Conservation (phyloP, 2,797 vertebrate genomes). For the Vultur gryphus region DNA sequence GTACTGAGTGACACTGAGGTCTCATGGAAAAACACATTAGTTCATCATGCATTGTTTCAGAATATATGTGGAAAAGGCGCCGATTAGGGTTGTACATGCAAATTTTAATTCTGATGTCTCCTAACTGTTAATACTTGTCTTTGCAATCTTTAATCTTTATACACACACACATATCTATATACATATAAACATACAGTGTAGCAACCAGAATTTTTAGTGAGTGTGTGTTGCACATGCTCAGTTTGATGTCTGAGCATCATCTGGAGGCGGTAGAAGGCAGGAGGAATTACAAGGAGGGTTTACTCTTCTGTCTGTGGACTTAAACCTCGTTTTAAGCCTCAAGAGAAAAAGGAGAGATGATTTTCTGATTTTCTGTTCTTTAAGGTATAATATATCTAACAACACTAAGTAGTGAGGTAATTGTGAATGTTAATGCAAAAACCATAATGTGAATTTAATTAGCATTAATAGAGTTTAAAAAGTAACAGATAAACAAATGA, state of each 20-base stretch:
- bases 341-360: background rate
- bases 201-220: background rate
- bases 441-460: background rate
- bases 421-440: background rate
- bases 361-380: background rate
- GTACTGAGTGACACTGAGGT: background rate
- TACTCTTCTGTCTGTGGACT: background rate
- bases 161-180: too few species aligned
- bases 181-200: fast-evolving
- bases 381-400: background rate
- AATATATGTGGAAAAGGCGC: background rate
- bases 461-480: background rate
- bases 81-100: fast-evolving
- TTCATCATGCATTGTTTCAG: background rate
- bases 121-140: background rate
- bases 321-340: background rate
- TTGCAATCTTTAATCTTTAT: background rate
- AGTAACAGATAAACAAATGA: background rate
- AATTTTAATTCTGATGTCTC: background rate
- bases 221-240: background rate
- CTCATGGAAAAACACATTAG: background rate
- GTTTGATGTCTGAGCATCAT: background rate
- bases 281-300: background rate
- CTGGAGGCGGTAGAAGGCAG: background rate
- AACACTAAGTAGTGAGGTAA: background rate